These are phyloP conservation scores for Sminthurinus signatus DNA, from an alignment of 1,140 invertebrate genomes.

Conservation along the genomic window DNA sequence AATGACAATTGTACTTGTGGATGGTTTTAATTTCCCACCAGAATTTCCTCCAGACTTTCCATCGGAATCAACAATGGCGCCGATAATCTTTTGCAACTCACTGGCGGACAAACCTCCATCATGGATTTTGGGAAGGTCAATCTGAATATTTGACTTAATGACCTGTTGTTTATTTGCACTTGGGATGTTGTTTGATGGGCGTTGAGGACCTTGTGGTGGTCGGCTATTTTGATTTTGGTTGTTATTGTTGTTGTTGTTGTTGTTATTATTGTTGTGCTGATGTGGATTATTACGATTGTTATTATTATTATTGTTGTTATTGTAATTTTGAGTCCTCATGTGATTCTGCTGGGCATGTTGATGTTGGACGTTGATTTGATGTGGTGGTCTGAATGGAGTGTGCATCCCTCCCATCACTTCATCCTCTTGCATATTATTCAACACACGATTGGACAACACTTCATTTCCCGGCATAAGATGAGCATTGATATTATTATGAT, in stretches of 20 bases:
- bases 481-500: no score
- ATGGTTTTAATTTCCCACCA: background rate
- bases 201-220: background rate
- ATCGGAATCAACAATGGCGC: constrained; percentile 21
- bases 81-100: constrained; percentile 24
- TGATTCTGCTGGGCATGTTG: background rate
- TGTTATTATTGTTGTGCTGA: background rate
- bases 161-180: background rate
- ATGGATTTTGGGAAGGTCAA: background rate
- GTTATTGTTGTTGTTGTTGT: background rate
- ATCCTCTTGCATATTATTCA: no score
- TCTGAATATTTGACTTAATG: background rate
- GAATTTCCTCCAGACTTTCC: background rate
- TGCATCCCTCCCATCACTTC: no score
- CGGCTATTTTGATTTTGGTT: constrained; percentile 7
- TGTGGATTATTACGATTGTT: background rate
- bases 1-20: no score
- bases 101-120: constrained; percentile 9
- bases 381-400: background rate
- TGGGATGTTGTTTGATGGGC: background rate
- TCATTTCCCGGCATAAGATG: no score
- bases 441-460: no score
- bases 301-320: background rate
- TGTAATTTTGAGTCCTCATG: background rate
- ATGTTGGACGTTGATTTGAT: background rate